Evolutionary conservation across 2,888 invertebrate genomes (phyloP).

Genomic region (Quadroppia sp.): DNA sequence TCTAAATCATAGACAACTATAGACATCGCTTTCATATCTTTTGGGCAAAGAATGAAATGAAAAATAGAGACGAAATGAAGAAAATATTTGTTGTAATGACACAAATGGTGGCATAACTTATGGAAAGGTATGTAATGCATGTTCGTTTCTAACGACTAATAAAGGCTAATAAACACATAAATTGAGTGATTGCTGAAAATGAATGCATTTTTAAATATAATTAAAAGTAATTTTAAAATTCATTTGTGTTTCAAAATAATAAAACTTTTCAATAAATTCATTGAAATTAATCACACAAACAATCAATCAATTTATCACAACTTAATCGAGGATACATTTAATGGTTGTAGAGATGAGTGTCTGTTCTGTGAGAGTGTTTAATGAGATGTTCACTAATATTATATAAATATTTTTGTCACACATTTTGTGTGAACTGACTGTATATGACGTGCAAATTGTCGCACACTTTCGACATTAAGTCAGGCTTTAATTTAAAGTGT

Average conservation of each 20-base stretch:
- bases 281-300: no score
- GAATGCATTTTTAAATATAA: no score
- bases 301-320: background rate
- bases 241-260: no score
- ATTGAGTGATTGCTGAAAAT: constrained; percentile 3
- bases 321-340: background rate
- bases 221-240: no score
- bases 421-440: constrained; percentile 8
- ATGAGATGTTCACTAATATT: constrained; percentile 20
- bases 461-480: constrained; percentile 6
- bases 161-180: constrained; percentile 17
- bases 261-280: no score
- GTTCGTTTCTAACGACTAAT: constrained; percentile 25
- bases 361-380: background rate
- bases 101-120: constrained; percentile 3
- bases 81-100: constrained; percentile 17
- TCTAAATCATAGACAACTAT: no score
- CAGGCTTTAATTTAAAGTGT: constrained; percentile 20
- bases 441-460: constrained; percentile 29
- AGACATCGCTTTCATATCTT: no score
- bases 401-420: constrained; percentile 30
- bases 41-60: constrained; percentile 1
- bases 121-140: constrained; percentile 8
- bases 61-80: background rate
- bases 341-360: constrained; percentile 3